Percentiles rank a stretch among this genome's conserved stretches.
These are phyloP conservation scores for Ara ararauna DNA, from an alignment of 2,797 vertebrate species.

Conservation along the genomic window DNA sequence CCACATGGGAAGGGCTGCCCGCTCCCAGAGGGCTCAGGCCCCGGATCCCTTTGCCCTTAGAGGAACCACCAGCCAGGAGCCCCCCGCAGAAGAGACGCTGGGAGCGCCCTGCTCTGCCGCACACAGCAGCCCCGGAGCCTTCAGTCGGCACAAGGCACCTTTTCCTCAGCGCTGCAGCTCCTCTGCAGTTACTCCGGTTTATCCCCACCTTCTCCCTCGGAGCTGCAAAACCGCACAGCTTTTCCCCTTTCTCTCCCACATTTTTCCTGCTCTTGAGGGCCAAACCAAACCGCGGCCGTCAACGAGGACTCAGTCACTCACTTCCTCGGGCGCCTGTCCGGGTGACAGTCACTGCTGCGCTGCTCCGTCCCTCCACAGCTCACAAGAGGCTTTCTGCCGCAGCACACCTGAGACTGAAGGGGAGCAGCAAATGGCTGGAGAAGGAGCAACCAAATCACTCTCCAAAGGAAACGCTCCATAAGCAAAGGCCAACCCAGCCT, in stretches of 20 bases:
- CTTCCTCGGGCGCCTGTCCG: not conserved
- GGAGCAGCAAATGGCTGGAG: not conserved
- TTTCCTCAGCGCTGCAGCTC: not conserved
- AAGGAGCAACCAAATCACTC: accelerated
- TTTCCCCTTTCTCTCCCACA: not conserved
- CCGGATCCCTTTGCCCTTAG: not conserved
- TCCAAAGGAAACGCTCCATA: accelerated
- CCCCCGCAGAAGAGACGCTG: not conserved
- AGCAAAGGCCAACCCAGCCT: not conserved
- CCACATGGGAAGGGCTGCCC: not conserved
- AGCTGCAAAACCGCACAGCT: not conserved
- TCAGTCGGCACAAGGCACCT: not conserved
- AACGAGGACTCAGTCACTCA: not conserved
- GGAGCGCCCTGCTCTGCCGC: not conserved
- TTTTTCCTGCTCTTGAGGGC: not conserved
- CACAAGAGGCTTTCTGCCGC: not conserved
- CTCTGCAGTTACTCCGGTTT: not conserved
- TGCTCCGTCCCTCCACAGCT: not conserved
- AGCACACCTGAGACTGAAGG: not conserved
- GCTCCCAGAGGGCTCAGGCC: no score
- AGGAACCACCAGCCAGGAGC: not conserved
- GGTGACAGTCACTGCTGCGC: not conserved
- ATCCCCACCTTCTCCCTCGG: not conserved
- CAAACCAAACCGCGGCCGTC: not conserved
- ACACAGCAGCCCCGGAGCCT: not conserved